phyloP scores from a whole-genome alignment of 1,140 invertebrate genomes.

The Saxidomus purpurata region DNA sequence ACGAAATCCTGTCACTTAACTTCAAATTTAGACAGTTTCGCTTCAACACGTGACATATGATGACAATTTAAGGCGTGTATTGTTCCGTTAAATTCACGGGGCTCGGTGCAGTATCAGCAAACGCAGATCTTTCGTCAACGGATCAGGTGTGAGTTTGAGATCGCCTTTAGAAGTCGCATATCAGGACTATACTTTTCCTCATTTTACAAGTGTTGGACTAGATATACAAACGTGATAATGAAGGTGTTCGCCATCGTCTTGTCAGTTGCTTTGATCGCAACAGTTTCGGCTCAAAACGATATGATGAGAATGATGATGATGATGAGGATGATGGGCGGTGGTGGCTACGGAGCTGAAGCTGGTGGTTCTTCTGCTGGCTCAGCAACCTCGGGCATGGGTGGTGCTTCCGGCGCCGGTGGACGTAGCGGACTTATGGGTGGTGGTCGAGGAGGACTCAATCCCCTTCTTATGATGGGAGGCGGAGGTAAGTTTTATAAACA shows the following conservation, averaged over 20 bases:
- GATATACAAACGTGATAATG: not conserved
- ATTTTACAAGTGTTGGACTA: not conserved
- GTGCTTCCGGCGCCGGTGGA: not conserved
- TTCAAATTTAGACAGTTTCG: conserved; percentile 20
- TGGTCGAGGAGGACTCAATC: not conserved
- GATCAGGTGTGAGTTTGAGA: conserved; percentile 14
- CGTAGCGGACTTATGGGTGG: not conserved
- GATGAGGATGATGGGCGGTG: not conserved
- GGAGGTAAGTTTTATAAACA: not conserved
- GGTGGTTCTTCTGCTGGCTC: not conserved
- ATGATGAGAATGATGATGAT: not conserved
- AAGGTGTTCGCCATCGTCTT: not conserved
- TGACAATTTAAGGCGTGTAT: conserved; percentile 41
- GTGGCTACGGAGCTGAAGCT: not conserved
- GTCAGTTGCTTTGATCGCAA: not conserved
- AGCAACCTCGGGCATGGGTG: not conserved
- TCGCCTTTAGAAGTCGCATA: not conserved
- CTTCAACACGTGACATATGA: not conserved
- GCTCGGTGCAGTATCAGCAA: not conserved
- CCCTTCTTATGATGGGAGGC: not conserved
- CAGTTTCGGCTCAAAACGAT: not conserved
- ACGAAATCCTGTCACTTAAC: conserved; percentile 23
- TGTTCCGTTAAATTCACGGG: conserved; percentile 36
- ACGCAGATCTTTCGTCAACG: not conserved
- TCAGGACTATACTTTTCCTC: not conserved